These are phyloP conservation scores for Mylabris phalerata DNA, from an alignment of 1,140 invertebrate genomes.

Conservation along the genomic window DNA sequence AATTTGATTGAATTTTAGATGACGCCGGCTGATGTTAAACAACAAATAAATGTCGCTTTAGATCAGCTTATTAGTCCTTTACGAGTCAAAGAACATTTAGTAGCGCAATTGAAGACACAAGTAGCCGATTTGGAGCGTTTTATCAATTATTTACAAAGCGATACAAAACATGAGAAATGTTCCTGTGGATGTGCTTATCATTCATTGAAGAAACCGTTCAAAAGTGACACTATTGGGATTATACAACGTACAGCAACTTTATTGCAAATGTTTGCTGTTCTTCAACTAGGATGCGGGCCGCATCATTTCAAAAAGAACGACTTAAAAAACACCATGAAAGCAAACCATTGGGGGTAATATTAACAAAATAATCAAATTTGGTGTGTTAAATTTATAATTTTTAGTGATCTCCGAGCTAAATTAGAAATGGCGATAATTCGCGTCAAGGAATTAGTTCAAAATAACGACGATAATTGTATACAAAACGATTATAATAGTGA, in stretches of 20 bases:
- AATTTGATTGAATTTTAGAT: slow-evolving; percentile 32
- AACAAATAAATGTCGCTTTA: slow-evolving; percentile 58
- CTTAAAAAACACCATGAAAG: slow-evolving; percentile 76
- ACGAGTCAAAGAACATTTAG: slow-evolving; percentile 93
- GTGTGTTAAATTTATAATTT: slow-evolving; percentile 21
- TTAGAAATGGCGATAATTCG: slow-evolving; percentile 84
- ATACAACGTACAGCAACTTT: slow-evolving; percentile 80
- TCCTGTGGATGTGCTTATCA: slow-evolving; percentile 61
- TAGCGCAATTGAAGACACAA: slow-evolving; percentile 92
- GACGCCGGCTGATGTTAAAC: slow-evolving; percentile 53
- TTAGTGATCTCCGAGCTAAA: slow-evolving; percentile 81
- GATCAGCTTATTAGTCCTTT: slow-evolving; percentile 86
- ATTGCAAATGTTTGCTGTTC: slow-evolving; percentile 86
- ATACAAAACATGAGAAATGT: slow-evolving; percentile 49
- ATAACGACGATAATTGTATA: slow-evolving; percentile 43
- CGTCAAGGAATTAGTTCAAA: slow-evolving; percentile 59
- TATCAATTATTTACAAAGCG: slow-evolving; percentile 90
- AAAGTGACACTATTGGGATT: slow-evolving; percentile 54
- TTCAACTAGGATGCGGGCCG: slow-evolving; percentile 81
- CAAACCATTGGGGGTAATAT: slow-evolving; percentile 82
- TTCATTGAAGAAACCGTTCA: slow-evolving; percentile 38
- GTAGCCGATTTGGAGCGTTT: slow-evolving; percentile 95
- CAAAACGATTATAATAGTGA: slow-evolving; percentile 50
- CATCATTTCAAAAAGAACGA: slow-evolving; percentile 70
- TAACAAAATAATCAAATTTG: background rate